Evolutionary conservation across 2,797 vertebrate genomes (phyloP), one percentile per base, ranked within the genome.

Genomic region (Macroramphosus scolopax): DNA sequence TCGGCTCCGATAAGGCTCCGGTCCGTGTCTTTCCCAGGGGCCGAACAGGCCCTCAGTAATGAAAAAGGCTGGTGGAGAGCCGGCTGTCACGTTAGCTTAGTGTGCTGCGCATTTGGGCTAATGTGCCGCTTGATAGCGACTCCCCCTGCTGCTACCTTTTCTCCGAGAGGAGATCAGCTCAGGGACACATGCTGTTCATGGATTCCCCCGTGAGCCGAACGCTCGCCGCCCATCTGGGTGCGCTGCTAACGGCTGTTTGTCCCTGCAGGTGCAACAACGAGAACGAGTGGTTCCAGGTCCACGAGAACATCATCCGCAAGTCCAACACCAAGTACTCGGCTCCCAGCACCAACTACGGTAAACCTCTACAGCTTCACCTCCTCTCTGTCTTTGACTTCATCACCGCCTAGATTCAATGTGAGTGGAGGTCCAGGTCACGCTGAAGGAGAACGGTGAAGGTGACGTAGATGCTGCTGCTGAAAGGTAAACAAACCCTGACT

Each of bases 311-410:
- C 80, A 96, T 98, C 75, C 94, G 95, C 67, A 99, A 99, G 79
- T 98, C 96, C 81, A 99, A 95, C 81, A 96, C 95, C 83, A 99
- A 99, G 82, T 99, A 97, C 86, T 97, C 96, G 6, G 95, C 94
- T 38, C 95, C 97, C 67, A 98, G 96, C 78, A 95, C 97, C 73
- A 98, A 98, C 89, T 98, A 99, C 43, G 97, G 97, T 98, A 92
- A 92, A 62, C n/a, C n/a, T 62, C 44, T 54, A 25, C 15, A 39
- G 15, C 34, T 20, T 35, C 37, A 22, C 20, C n/a, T n/a, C n/a
- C n/a, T n/a, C n/a, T n/a, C n/a, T n/a, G n/a, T n/a, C n/a, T n/a
- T n/a, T n/a, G n/a, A n/a, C n/a, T n/a, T n/a, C n/a, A n/a, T n/a
- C n/a, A n/a, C n/a, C n/a, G n/a, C n/a, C n/a, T n/a, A n/a, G n/a